Percentiles rank a stretch among this genome's conserved stretches.
These are phyloP conservation scores for Parauchenoglanis ngamensis DNA, from an alignment of 2,797 vertebrate genomes.

Conservation along the genomic window DNA sequence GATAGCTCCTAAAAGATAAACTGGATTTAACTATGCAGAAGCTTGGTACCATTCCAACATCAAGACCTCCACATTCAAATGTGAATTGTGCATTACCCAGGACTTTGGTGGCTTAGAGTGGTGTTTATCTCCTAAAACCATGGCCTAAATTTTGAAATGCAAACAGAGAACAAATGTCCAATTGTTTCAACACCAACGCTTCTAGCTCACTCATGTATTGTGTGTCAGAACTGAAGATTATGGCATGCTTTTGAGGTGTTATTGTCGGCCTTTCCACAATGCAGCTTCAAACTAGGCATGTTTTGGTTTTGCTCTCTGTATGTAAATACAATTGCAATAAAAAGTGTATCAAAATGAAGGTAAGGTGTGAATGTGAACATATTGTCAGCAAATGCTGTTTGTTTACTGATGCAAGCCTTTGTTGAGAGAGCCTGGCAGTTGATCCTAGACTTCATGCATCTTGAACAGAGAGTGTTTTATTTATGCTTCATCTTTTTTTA, in stretches of 20 bases:
- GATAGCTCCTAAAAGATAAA: conserved; percentile 72
- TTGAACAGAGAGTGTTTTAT: conserved; percentile 1
- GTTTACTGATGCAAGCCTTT: conserved; percentile 59
- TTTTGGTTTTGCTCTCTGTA: conserved; percentile 66
- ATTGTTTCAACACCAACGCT: conserved; percentile 72
- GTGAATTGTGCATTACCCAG: conserved; percentile 65
- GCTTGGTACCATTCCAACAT: conserved; percentile 61
- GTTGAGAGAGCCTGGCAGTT: conserved; percentile 57
- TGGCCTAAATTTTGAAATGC: conserved; percentile 72
- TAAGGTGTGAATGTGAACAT: conserved; percentile 59
- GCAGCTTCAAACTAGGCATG: conserved; percentile 66
- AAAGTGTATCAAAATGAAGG: conserved; percentile 62
- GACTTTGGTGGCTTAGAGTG: conserved; percentile 71
- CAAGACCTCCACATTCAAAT: conserved; percentile 67
- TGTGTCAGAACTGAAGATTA: conserved; percentile 77
- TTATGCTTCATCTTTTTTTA: conserved; percentile 21
- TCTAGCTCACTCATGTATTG: conserved; percentile 65
- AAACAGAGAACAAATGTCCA: conserved; percentile 72
- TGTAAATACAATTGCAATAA: conserved; percentile 68
- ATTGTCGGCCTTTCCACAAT: conserved; percentile 70
- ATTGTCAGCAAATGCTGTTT: conserved; percentile 62
- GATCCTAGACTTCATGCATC: conserved; percentile 57
- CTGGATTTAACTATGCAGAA: conserved; percentile 61
- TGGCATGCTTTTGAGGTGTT: conserved; percentile 70
- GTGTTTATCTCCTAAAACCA: conserved; percentile 73